phyloP scores from a whole-genome alignment of 2,888 invertebrate genomes.

The Protophormia terraenovae region DNA sequence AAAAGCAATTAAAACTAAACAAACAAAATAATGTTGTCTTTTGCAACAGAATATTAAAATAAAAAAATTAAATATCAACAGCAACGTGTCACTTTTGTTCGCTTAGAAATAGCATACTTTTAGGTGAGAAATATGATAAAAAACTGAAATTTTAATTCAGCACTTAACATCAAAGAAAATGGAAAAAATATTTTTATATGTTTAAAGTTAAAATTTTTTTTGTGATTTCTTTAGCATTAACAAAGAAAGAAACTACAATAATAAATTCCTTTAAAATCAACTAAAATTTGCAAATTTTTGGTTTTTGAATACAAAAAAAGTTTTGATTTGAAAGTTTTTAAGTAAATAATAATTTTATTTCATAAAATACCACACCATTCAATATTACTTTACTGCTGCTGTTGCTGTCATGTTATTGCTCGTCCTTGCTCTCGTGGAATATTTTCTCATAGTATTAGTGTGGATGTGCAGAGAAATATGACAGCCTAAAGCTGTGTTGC shows the following conservation, averaged over 20 bases:
- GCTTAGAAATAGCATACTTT: conserved; percentile 21
- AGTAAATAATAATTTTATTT: conserved; percentile 67
- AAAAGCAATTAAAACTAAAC: conserved; percentile 68
- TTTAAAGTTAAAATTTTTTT: conserved; percentile 2
- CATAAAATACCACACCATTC: conserved; percentile 62
- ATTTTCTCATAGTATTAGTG: conserved; percentile 13
- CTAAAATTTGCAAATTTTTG: conserved; percentile 46
- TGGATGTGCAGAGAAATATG: conserved; percentile 56
- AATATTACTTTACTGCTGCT: conserved; percentile 47
- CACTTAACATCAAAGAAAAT: background rate
- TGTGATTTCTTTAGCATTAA: background rate
- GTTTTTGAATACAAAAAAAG: conserved; percentile 56
- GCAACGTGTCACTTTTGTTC: background rate
- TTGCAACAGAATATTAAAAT: conserved; percentile 43
- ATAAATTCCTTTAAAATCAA: conserved; percentile 41
- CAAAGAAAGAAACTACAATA: background rate
- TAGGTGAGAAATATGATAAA: conserved; percentile 51
- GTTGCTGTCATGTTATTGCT: background rate
- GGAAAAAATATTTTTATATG: conserved; percentile 18
- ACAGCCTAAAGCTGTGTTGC: conserved; percentile 66
- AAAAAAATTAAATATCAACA: conserved; percentile 43
- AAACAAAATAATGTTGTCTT: conserved; percentile 61
- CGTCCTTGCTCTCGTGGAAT: background rate
- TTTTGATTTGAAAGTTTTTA: conserved; percentile 63
- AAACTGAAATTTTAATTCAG: conserved; percentile 6